Evolutionary conservation across 1,140 invertebrate species (phyloP).

Genomic region (Dreissena polymorpha): DNA sequence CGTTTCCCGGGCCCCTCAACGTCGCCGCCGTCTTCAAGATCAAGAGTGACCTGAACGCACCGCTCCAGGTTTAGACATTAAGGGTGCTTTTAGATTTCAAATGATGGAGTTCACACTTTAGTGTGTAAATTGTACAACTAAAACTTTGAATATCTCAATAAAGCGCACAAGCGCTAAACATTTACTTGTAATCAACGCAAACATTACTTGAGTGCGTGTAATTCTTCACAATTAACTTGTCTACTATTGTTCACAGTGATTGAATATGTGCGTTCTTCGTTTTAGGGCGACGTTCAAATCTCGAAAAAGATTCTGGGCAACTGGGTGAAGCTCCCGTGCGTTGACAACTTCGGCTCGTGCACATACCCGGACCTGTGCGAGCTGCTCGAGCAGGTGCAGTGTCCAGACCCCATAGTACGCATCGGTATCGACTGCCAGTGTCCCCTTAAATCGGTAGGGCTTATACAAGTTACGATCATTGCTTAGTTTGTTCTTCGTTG

Average conservation of each 20-base stretch:
- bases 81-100: too few species aligned
- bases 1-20: constrained; percentile 57
- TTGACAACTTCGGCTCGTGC: constrained; percentile 68
- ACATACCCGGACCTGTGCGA: constrained; percentile 66
- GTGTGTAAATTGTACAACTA: too few species aligned
- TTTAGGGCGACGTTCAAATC: constrained; percentile 59
- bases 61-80: neutral
- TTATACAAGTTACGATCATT: too few species aligned
- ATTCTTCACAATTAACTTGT: too few species aligned
- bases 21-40: constrained; percentile 42
- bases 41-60: constrained; percentile 32
- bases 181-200: too few species aligned
- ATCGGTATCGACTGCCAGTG: constrained; percentile 68
- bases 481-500: too few species aligned
- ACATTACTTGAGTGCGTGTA: too few species aligned
- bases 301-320: constrained; percentile 58
- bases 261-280: too few species aligned
- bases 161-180: too few species aligned
- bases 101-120: too few species aligned
- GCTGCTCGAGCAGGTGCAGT: constrained; percentile 55
- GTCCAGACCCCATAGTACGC: constrained; percentile 62
- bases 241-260: neutral
- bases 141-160: too few species aligned
- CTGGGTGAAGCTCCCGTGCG: constrained; percentile 67
- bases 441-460: constrained; percentile 66